Percentiles rank a stretch among this genome's conserved stretches.
phyloP scores from a whole-genome alignment of 2,113 vertebrate species.

The Enhydra lutris region DNA sequence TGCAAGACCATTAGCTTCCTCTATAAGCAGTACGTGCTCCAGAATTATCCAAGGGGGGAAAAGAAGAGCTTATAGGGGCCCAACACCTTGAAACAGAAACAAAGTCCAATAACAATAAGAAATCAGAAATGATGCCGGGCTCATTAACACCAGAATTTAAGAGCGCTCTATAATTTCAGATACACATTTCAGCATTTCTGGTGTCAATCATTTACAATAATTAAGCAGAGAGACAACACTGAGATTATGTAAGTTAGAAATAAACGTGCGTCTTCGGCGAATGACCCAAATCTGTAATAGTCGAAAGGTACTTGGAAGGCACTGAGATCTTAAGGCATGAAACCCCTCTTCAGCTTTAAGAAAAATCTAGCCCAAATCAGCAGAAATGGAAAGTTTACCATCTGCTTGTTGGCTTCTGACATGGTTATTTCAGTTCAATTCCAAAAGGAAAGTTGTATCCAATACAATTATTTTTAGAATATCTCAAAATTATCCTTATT shows the following conservation, averaged over 20 bases:
- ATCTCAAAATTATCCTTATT: conserved; percentile 72
- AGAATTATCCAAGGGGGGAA: not conserved
- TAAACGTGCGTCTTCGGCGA: not conserved
- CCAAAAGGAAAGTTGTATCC: conserved; percentile 68
- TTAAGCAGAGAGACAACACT: conserved; percentile 36
- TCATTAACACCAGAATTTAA: conserved; percentile 34
- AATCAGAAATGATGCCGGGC: not conserved
- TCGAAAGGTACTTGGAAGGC: conserved; percentile 14
- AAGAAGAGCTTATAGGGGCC: not conserved
- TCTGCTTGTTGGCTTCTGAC: conserved; percentile 71
- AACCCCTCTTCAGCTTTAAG: conserved; percentile 42
- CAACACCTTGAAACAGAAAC: not conserved
- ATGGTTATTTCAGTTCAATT: conserved; percentile 71
- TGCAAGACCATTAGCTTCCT: not conserved
- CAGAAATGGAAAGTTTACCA: conserved; percentile 64
- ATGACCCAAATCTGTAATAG: conserved; percentile 27
- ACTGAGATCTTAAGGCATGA: not conserved
- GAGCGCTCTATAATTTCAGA: conserved; percentile 27
- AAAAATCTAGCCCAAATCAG: conserved; percentile 58
- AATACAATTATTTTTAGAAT: conserved; percentile 76
- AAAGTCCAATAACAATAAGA: not conserved
- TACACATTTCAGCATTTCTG: conserved; percentile 14
- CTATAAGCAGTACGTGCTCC: not conserved
- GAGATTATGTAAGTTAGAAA: conserved; percentile 41
- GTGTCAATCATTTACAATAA: conserved; percentile 55